Conservation (phyloP, 2,113 vertebrate genomes). For the Bungarus multicinctus region DNA sequence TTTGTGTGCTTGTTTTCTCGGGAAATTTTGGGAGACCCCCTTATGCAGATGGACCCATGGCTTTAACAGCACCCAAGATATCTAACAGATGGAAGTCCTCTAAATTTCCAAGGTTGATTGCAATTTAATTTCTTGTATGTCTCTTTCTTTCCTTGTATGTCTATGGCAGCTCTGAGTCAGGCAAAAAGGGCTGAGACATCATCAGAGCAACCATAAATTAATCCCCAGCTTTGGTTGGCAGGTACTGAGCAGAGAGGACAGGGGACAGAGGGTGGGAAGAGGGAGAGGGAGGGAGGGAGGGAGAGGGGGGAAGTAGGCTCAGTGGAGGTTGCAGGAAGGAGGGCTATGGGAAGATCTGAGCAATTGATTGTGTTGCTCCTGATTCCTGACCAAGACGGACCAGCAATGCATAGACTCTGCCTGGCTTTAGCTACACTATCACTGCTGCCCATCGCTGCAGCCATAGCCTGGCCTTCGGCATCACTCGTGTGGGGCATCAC, state of each 20-base stretch:
- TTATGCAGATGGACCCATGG: background rate
- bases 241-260: background rate
- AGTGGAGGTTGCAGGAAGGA: too few relatives aligned
- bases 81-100: background rate
- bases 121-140: background rate
- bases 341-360: too few relatives aligned
- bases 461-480: background rate
- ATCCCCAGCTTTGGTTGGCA: background rate
- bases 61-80: background rate
- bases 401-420: too few relatives aligned
- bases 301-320: background rate
- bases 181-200: background rate
- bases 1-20: background rate
- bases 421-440: background rate
- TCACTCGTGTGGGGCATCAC: background rate
- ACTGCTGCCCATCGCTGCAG: background rate
- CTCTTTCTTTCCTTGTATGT: background rate
- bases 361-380: too few relatives aligned
- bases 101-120: background rate
- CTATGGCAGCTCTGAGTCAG: background rate
- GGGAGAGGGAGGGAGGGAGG: too few relatives aligned
- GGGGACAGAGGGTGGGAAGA: too few relatives aligned
- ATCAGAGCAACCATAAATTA: background rate
- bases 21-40: background rate
- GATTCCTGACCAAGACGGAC: too few relatives aligned